A percentile compares a stretch with the other conserved stretches of the same genome.
Conservation (phyloP, 1,140 invertebrate genomes). For the Conus betulinus region DNA sequence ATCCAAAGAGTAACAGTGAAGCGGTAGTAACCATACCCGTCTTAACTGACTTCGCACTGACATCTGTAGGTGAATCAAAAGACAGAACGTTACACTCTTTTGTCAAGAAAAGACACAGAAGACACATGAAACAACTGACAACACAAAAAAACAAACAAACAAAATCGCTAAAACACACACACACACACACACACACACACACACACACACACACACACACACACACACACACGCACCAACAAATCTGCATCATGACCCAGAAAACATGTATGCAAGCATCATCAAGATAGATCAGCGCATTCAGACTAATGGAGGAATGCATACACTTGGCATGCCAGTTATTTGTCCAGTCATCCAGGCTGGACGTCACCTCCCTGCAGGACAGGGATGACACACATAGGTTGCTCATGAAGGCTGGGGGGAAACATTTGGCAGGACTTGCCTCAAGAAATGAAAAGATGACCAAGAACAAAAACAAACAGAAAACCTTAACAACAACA, state of each 20-base stretch:
- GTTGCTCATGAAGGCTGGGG: neutral
- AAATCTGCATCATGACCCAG: too few species aligned
- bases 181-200: neutral
- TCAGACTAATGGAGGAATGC: too few species aligned
- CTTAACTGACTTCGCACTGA: slow-evolving; percentile 41
- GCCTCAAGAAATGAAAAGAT: neutral
- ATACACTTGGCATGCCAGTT: too few species aligned
- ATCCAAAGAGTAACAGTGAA: slow-evolving; percentile 30
- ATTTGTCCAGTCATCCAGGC: neutral
- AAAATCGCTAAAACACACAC: neutral
- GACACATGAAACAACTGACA: neutral
- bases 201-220: too few species aligned
- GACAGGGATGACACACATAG: neutral
- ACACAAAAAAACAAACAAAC: neutral
- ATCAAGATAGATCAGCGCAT: too few species aligned
- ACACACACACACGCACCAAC: too few species aligned
- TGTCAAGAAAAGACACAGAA: neutral
- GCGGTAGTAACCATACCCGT: slow-evolving; percentile 19
- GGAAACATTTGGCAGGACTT: neutral
- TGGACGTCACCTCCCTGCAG: neutral
- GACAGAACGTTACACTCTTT: neutral
- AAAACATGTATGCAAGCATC: too few species aligned
- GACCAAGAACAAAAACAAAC: neutral
- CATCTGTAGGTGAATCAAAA: slow-evolving; percentile 26
- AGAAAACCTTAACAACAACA: neutral